phyloP scores from a whole-genome alignment of 2,888 invertebrate species.

The Leptogaster cylindrica region DNA sequence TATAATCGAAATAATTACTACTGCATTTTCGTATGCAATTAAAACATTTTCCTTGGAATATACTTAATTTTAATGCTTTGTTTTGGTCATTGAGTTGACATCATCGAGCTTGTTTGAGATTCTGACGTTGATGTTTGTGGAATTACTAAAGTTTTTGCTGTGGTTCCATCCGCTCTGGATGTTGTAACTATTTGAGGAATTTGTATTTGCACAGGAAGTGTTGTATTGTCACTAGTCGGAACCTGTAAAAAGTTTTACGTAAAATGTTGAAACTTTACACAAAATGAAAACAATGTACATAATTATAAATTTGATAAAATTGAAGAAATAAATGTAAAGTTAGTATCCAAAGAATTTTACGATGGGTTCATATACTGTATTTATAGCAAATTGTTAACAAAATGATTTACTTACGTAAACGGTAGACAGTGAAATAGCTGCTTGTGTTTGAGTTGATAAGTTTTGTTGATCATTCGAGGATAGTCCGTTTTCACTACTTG shows the following conservation, averaged over 20 bases:
- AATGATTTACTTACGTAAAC: slow-evolving; percentile 44
- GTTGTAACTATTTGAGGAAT: slow-evolving; percentile 64
- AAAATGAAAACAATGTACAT: no score
- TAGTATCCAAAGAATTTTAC: no score
- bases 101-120: slow-evolving; percentile 40
- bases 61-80: slow-evolving; percentile 11
- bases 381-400: background rate
- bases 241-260: slow-evolving; percentile 60
- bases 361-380: no score
- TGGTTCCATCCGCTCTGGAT: slow-evolving; percentile 48
- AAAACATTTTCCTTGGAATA: slow-evolving; percentile 15
- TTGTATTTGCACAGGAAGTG: slow-evolving; percentile 71
- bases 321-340: no score
- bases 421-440: slow-evolving; percentile 47
- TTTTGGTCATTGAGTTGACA: slow-evolving; percentile 44
- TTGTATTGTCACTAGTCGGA: slow-evolving; percentile 67
- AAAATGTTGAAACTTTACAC: no score
- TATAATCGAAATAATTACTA: slow-evolving; percentile 4
- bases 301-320: no score
- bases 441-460: slow-evolving; percentile 44
- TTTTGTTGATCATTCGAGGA: slow-evolving; percentile 7
- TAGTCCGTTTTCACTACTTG: slow-evolving; percentile 31
- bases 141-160: slow-evolving; percentile 49
- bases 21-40: background rate
- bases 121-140: slow-evolving; percentile 42